phyloP scores from a whole-genome alignment of 2,888 invertebrate genomes.

The Sepiola atlantica region DNA sequence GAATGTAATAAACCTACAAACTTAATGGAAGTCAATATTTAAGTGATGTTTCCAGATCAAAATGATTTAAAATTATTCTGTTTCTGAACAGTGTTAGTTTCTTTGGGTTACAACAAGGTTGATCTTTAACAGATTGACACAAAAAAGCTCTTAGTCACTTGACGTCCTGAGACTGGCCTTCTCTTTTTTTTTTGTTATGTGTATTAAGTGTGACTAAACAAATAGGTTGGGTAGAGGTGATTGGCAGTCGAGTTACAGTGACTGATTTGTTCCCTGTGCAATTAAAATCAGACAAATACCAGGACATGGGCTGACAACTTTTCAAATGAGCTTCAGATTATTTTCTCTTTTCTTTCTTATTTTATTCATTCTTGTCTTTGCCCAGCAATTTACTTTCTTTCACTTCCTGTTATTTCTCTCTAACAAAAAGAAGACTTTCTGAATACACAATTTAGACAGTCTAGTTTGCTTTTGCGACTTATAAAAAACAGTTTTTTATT shows the following conservation, averaged over 20 bases:
- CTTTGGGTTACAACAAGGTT: not conserved
- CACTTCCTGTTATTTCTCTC: not conserved
- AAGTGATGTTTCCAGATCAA: not conserved
- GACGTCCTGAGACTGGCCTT: not conserved
- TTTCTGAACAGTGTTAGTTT: not conserved
- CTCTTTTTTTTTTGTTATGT: not conserved
- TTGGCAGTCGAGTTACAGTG: not conserved
- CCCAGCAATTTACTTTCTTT: not conserved
- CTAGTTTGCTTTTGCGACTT: too few relatives aligned
- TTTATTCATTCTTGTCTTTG: not conserved
- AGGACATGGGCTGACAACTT: not conserved
- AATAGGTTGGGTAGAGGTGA: not conserved
- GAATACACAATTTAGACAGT: not conserved
- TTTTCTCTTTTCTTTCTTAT: not conserved
- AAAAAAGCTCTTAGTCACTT: not conserved
- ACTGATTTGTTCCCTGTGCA: not conserved
- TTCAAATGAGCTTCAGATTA: not conserved
- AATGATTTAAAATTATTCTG: not conserved
- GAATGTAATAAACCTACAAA: not conserved
- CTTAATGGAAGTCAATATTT: not conserved
- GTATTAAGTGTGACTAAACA: not conserved
- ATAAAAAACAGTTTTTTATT: too few relatives aligned
- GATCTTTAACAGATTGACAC: not conserved
- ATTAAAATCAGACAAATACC: not conserved
- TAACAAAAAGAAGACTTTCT: too few relatives aligned